A percentile compares a stretch with the other conserved stretches of the same genome.
Conservation (phyloP, 1,140 invertebrate species). For the Drosophila orena region DNA sequence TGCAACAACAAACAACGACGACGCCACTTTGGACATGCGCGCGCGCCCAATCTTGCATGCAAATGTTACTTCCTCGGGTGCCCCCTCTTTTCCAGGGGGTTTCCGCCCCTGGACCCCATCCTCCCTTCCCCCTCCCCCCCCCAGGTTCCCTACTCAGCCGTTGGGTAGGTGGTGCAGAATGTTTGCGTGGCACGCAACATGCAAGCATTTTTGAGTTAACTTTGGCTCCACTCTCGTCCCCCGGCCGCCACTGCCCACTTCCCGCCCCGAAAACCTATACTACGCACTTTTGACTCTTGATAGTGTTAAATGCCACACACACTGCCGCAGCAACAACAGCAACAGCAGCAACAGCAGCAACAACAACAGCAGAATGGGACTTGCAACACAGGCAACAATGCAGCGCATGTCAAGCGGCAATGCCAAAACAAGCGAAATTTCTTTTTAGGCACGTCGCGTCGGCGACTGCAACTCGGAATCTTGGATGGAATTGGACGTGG, state of each 20-base stretch:
- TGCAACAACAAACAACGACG: slow-evolving; percentile 47
- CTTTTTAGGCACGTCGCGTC: slow-evolving; percentile 77
- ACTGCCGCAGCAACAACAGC: slow-evolving; percentile 20
- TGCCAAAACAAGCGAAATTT: slow-evolving; percentile 69
- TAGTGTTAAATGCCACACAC: slow-evolving; percentile 81
- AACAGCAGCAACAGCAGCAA: slow-evolving; percentile 2
- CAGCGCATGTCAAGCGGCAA: slow-evolving; percentile 62
- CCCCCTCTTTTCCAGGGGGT: neutral
- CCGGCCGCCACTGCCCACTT: neutral
- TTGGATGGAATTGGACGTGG: slow-evolving; percentile 30
- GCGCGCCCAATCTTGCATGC: slow-evolving; percentile 78
- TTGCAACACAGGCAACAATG: slow-evolving; percentile 32
- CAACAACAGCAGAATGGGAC: slow-evolving; percentile 2
- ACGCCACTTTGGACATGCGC: slow-evolving; percentile 76
- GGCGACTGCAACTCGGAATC: slow-evolving; percentile 45
- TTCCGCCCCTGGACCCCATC: neutral
- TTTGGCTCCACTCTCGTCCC: slow-evolving; percentile 44
- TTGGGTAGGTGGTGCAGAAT: slow-evolving; percentile 57
- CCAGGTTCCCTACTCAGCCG: neutral
- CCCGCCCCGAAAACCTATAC: slow-evolving; percentile 6
- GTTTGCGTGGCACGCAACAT: slow-evolving; percentile 80
- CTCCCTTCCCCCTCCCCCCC: neutral
- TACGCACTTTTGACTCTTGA: slow-evolving; percentile 81
- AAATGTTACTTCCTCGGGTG: slow-evolving; percentile 51
- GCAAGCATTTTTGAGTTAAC: slow-evolving; percentile 82